These are phyloP conservation scores for Poecilobothrus nobilitatus DNA, from an alignment of 2,888 invertebrate species.

Conservation along the genomic window DNA sequence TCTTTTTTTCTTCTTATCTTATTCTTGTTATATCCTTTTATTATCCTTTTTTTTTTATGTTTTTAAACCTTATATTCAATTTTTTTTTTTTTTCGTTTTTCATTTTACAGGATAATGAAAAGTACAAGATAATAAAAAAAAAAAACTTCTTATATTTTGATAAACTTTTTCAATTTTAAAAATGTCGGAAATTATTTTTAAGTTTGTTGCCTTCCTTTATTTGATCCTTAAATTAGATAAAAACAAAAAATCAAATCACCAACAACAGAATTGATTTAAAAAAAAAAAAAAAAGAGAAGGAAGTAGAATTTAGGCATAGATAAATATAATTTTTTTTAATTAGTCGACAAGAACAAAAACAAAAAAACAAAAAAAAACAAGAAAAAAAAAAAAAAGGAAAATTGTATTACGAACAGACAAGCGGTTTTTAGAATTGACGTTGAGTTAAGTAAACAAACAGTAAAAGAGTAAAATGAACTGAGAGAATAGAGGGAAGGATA, in stretches of 20 bases:
- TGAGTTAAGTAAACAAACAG: too few relatives aligned
- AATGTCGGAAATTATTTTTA: too few relatives aligned
- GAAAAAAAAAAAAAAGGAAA: too few relatives aligned
- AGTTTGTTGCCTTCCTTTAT: too few relatives aligned
- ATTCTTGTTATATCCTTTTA: neutral
- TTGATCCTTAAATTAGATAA: too few relatives aligned
- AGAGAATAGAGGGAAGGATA: neutral
- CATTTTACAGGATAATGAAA: constrained; percentile 20
- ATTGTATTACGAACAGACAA: neutral
- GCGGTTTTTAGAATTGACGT: too few relatives aligned
- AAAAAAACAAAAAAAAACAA: too few relatives aligned
- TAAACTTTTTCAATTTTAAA: constrained; percentile 31
- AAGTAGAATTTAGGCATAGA: neutral
- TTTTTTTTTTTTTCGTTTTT: constrained; percentile 10
- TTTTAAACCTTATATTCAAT: neutral
- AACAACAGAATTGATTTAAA: too few relatives aligned
- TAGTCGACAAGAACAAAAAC: neutral
- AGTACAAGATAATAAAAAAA: too few relatives aligned
- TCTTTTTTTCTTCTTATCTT: neutral
- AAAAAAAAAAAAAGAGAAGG: neutral
- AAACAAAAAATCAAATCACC: too few relatives aligned
- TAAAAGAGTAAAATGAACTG: too few relatives aligned
- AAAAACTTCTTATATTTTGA: constrained; percentile 30
- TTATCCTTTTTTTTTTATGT: neutral
- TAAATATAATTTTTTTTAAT: neutral